Percentiles rank a stretch among this genome's conserved stretches.
These are phyloP conservation scores for Dendrolimus punctatus DNA, from an alignment of 1,140 invertebrate genomes.

Conservation along the genomic window DNA sequence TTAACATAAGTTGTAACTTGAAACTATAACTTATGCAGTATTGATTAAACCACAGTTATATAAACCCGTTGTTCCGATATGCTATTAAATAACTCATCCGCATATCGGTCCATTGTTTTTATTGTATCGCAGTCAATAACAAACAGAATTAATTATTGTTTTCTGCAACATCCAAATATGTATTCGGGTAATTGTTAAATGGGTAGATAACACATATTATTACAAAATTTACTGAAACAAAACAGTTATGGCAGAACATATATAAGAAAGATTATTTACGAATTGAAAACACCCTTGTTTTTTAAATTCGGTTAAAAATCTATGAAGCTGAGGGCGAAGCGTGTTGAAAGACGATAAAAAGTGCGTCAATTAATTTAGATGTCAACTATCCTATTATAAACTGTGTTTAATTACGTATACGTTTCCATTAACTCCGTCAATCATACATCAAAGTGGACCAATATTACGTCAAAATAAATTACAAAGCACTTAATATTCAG, in stretches of 20 bases:
- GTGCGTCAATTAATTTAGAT: neutral
- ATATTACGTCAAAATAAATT: constrained; percentile 6
- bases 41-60: neutral
- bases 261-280: too few species aligned
- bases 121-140: too few species aligned
- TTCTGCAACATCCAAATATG: too few species aligned
- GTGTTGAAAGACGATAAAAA: neutral
- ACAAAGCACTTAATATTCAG: constrained; percentile 34
- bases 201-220: too few species aligned
- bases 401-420: too few species aligned
- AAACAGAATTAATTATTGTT: too few species aligned
- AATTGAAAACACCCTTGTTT: too few species aligned
- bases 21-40: constrained; percentile 1
- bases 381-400: neutral
- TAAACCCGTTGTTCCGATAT: neutral
- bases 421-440: neutral
- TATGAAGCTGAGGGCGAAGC: too few species aligned
- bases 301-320: too few species aligned
- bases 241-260: too few species aligned
- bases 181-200: too few species aligned
- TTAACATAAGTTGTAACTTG: neutral
- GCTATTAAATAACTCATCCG: constrained; percentile 1
- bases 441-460: neutral
- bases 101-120: neutral
- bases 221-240: too few species aligned